Evolutionary conservation across 2,888 invertebrate species (phyloP), one percentile per base, ranked within the genome.

Genomic region (Phytoseiulus persimilis): DNA sequence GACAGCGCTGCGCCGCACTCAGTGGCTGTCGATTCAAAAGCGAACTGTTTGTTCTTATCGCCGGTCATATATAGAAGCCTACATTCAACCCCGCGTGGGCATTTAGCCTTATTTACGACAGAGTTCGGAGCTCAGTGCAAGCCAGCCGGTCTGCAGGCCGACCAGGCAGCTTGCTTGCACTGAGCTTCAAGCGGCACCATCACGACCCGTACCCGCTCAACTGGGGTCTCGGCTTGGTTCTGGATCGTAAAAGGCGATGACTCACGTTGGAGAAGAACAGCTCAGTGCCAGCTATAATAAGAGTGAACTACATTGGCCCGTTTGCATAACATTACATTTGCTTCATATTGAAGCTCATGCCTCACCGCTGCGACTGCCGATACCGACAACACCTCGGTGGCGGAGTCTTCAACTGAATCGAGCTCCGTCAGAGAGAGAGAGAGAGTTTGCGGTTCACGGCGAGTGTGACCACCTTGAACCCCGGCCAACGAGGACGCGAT

Each of bases 41-140:
- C 65, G 65, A 65, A 65, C 65, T 65, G 65, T 65, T 65, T 65
- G 65, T 65, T 65, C 65, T 65, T 65, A 65, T 65, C 65, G 65
- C 65, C 65, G 65, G 65, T 28, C 65, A 65, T 65, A 65, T 65
- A 65, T 65, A 65, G 65, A 65, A 3, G 65, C 65, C 65, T 65
- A 65, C 65, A 65, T 65, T 65, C 65, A 65, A 65, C 65, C 65
- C 65, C 65, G 65, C 18, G 65, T 65, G 65, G 65, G 65, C 65
- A 65, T 65, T 65, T 65, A 65, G 65, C 65, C 65, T 65, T 65
- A 65, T 65, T 65, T 65, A 65, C 65, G 65, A 65, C 65, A 65
- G 65, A 65, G 65, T 65, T 65, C 65, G 65, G 65, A 65, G 65
- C 65, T 65, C 65, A 65, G 65, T 65, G 65, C 65, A 65, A 65